These are phyloP conservation scores for Hydrocynus forskahlii DNA, from an alignment of 2,797 vertebrate species.

Conservation along the genomic window DNA sequence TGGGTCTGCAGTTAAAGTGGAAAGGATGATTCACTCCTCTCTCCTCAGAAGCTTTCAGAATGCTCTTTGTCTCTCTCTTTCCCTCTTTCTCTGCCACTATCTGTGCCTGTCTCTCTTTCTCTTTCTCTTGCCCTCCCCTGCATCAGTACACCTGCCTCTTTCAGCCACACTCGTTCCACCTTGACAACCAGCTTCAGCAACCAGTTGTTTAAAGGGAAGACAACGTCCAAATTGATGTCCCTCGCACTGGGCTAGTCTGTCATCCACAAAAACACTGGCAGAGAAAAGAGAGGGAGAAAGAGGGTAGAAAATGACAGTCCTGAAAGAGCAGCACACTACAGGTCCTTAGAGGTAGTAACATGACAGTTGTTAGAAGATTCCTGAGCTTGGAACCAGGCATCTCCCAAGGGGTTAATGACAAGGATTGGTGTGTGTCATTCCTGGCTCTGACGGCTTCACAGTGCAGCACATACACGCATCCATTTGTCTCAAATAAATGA, in stretches of 20 bases:
- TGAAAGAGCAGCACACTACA: slow-evolving; percentile 51
- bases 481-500: slow-evolving; percentile 69
- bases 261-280: slow-evolving; percentile 53
- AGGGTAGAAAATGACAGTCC: slow-evolving; percentile 58
- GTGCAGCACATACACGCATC: slow-evolving; percentile 61
- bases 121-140: slow-evolving; percentile 26
- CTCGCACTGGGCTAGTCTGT: slow-evolving; percentile 50
- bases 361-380: slow-evolving; percentile 54
- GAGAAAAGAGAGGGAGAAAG: slow-evolving; percentile 46
- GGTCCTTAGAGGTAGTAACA: slow-evolving; percentile 48
- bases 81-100: slow-evolving; percentile 16
- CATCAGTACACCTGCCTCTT: slow-evolving; percentile 52
- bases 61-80: slow-evolving; percentile 21
- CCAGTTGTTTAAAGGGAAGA: slow-evolving; percentile 59
- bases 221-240: slow-evolving; percentile 61
- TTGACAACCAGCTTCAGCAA: slow-evolving; percentile 60
- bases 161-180: slow-evolving; percentile 51
- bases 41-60: slow-evolving; percentile 50
- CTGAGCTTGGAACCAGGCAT: slow-evolving; percentile 49
- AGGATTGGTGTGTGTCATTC: slow-evolving; percentile 54
- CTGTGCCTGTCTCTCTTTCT: slow-evolving; percentile 21
- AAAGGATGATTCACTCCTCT: slow-evolving; percentile 55
- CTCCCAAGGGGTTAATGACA: slow-evolving; percentile 63
- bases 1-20: slow-evolving; percentile 48
- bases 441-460: slow-evolving; percentile 57